phyloP scores from a whole-genome alignment of 1,140 invertebrate species.

The Diorhabda sublineata region DNA sequence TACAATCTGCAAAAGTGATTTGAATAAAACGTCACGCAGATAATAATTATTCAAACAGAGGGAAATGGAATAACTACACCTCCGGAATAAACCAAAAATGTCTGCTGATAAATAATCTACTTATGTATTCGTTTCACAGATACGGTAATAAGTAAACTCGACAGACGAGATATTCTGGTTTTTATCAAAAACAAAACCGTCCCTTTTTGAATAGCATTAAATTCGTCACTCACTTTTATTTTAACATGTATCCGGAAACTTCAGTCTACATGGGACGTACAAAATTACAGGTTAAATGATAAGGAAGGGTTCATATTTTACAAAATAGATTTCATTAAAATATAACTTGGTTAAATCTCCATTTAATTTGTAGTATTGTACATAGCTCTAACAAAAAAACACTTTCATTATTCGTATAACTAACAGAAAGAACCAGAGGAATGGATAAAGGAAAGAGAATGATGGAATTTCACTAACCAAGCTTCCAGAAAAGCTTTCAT shows the following conservation, averaged over 20 bases:
- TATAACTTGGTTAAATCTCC: no score
- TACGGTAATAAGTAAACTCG: conserved; percentile 10
- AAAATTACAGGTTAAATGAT: no score
- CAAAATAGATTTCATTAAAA: no score
- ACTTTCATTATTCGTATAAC: no score
- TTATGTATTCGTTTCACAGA: conserved; percentile 10
- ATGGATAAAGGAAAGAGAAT: no score
- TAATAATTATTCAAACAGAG: conserved; percentile 1
- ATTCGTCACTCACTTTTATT: conserved; percentile 23
- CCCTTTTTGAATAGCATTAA: conserved; percentile 20
- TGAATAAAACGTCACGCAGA: neutral
- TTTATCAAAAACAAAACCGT: conserved; percentile 22
- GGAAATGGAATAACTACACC: neutral
- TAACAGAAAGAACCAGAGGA: no score
- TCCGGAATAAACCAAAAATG: conserved; percentile 1
- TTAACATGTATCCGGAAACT: conserved; percentile 7
- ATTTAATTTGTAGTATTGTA: no score
- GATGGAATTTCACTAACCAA: no score
- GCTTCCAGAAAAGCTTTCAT: no score
- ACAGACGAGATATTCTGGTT: conserved; percentile 17
- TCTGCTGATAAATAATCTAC: conserved; percentile 8
- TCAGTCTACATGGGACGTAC: no score
- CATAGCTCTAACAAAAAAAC: no score
- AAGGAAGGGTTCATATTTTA: no score
- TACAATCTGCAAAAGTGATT: neutral